Base-by-base conservation (phyloP, 2,888 invertebrate species). In the Patella pellucida region DNA sequence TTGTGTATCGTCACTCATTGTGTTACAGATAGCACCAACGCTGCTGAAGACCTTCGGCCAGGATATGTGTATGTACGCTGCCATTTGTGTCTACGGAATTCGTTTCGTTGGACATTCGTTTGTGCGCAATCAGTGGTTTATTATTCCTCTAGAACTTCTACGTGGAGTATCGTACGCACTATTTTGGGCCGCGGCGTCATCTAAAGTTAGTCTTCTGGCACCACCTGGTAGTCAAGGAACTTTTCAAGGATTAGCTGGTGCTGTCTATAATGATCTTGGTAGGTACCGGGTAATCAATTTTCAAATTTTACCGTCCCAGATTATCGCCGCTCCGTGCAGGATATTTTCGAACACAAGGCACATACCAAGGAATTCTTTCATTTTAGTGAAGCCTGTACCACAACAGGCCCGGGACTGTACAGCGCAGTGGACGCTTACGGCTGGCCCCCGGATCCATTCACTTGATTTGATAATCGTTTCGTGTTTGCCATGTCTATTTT, bases 121-220 rank as follows among this genome's bases (percentile, higher is more conserved):
- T 73, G 91, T 97, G 73, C 92, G 92, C 0, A 94, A 96, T 90
- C 94, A 96, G 0, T 96, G 97, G 96, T 94, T 94, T 92, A 94
- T 95, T 69, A 92, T 97, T 75, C 94, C 96, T 0, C 94, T 97
- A 71, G 97, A 97, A 90, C 89, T 96, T 81, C 91, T 95, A 14
- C 96, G 97, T 90, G 97, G 97, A 0, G 92, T 97, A 41, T 96
- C 96, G 0, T 95, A 95, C 88, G 97, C 97, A 19, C 91, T 96
- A 83, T 95, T 96, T 95, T 96, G 96, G 95, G 95, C 96, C 31
- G 95, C 96, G 54, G 96, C 96, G 1, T 95, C 96, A 11, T 96
- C 85, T 95, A 96, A 3, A 96, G 96, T 0, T 19, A 80, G 76
- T 56, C 56, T 70, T 1, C 67, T 78, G 52, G 77, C 81, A 3